These are phyloP conservation scores for Leuctra nigra DNA, from an alignment of 2,888 invertebrate genomes.

Conservation along the genomic window DNA sequence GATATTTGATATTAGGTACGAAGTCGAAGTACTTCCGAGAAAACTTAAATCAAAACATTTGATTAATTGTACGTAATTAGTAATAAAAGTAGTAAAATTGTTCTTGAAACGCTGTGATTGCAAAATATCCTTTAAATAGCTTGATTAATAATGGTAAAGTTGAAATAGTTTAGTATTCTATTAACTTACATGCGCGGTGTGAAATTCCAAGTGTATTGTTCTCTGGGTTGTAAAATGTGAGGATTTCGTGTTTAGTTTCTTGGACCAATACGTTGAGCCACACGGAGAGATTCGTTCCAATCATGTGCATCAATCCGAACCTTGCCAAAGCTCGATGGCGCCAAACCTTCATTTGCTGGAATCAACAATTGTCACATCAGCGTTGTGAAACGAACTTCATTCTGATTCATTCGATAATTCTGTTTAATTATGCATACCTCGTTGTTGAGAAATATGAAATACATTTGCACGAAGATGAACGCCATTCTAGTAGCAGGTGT, in stretches of 20 bases:
- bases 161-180: too few relatives aligned
- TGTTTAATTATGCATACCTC: too few relatives aligned
- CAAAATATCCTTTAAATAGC: too few relatives aligned
- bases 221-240: conserved; percentile 84
- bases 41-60: too few relatives aligned
- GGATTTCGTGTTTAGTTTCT: conserved; percentile 92
- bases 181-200: conserved; percentile 46
- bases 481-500: conserved; percentile 91
- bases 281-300: conserved; percentile 94
- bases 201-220: conserved; percentile 74
- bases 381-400: too few relatives aligned
- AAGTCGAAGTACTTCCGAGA: too few relatives aligned
- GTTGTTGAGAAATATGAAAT: conserved; percentile 95
- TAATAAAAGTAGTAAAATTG: too few relatives aligned
- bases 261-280: conserved; percentile 93
- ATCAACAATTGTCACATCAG: conserved; percentile 30
- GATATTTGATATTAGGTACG: too few relatives aligned
- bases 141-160: too few relatives aligned
- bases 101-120: too few relatives aligned
- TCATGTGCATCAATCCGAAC: conserved; percentile 98
- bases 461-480: conserved; percentile 96
- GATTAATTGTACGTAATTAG: too few relatives aligned
- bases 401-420: too few relatives aligned
- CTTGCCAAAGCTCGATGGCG: conserved; percentile 82
- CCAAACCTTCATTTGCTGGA: conserved; percentile 83